These are phyloP conservation scores for Meriones psammophilus DNA, from an alignment of 2,797 vertebrate genomes.

Conservation along the genomic window DNA sequence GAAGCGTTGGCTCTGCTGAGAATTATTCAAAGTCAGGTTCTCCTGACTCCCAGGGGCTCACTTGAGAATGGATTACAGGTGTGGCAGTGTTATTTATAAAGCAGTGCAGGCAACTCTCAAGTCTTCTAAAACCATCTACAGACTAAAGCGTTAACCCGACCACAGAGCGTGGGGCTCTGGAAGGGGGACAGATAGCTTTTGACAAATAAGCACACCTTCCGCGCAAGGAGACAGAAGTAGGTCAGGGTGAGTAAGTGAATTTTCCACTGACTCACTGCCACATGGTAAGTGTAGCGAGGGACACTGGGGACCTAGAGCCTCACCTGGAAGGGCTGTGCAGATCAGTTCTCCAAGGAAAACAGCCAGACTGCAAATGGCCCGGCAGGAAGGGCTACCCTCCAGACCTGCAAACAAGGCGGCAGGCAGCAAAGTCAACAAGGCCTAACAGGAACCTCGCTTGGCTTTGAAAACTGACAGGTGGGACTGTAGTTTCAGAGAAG, in stretches of 20 bases:
- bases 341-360: slow-evolving; percentile 61
- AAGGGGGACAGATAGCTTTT: slow-evolving; percentile 56
- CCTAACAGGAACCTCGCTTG: background rate
- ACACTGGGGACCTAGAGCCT: slow-evolving; percentile 80
- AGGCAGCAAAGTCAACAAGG: background rate
- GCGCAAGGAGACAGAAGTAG: slow-evolving; percentile 84
- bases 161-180: slow-evolving; percentile 12
- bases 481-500: background rate
- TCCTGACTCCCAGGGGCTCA: background rate
- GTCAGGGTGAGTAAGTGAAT: slow-evolving; percentile 86
- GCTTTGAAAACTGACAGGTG: slow-evolving; percentile 9
- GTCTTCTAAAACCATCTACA: background rate
- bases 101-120: background rate
- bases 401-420: background rate
- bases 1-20: background rate
- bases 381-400: background rate
- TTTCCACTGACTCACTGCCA: slow-evolving; percentile 86
- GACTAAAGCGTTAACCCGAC: slow-evolving; percentile 35
- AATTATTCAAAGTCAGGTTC: slow-evolving; percentile 3
- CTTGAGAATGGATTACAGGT: slow-evolving; percentile 11
- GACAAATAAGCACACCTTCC: slow-evolving; percentile 71
- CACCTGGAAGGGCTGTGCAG: slow-evolving; percentile 72
- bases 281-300: slow-evolving; percentile 69
- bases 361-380: slow-evolving; percentile 17
- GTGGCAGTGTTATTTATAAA: background rate